Evolutionary conservation across 1,140 invertebrate species (phyloP), one percentile per base, ranked within the genome.

Genomic region (Berghia stephanieae): DNA sequence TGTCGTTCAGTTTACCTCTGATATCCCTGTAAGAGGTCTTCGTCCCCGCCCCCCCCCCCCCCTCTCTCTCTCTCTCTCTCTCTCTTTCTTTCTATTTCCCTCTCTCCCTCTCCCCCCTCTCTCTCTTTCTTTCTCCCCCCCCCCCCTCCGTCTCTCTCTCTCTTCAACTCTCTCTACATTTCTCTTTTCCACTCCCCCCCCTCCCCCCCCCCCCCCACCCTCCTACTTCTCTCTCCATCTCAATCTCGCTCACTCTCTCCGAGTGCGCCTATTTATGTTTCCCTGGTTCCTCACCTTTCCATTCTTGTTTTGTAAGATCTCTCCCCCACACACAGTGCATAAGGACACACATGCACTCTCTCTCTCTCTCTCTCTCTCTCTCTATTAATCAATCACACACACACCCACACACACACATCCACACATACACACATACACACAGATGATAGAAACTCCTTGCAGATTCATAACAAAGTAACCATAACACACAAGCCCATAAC

Each of bases 331-430:
- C 57, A 63, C 10, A 63, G 8, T 8, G 16, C 27, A n/a, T n/a
- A n/a, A n/a, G n/a, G n/a, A n/a, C n/a, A n/a, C 10, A 21, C 57
- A 18, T 31, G 13, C 57, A 21, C 57, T 27, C 27, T 27, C 57
- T 63, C 57, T 63, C 57, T 63, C 57, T 63, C 27, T 27, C 57
- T 63, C 57, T 63, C 57, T 63, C 27, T 63, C 57, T 63, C 57
- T 63, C 57, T 63, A 36, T 36, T 36, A 3, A 67, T 36, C 18
- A 3, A 67, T 6, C 6, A 38, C 18, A 27, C 27, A 6, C 24
- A 67, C n/a, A 31, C 10, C 34, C 18, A 67, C 4, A 67, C 36
- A 36, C 18, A 67, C 38, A 67, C 18, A 67, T 34, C 34, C 21
- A 34, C 36, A 13, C 4, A 67, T 5, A 13, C 36, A 67, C 21